These are phyloP conservation scores for Atherinomorus stipes DNA, from an alignment of 2,113 vertebrate species.

Conservation along the genomic window DNA sequence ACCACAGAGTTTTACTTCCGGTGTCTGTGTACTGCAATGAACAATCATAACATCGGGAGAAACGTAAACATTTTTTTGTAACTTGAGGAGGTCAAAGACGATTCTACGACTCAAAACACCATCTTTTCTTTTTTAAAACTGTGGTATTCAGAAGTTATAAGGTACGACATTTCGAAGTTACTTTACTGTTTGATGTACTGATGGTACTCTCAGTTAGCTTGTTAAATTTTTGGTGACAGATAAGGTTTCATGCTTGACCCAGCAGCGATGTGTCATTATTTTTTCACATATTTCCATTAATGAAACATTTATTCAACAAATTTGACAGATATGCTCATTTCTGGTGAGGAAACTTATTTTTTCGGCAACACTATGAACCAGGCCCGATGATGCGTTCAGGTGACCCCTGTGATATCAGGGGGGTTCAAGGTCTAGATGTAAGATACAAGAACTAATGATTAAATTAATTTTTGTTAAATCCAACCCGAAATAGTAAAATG, in stretches of 20 bases:
- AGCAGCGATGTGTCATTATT: no score
- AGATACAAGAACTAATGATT: no score
- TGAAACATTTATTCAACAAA: no score
- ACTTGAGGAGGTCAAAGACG: neutral
- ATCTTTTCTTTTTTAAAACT: neutral
- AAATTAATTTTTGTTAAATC: no score
- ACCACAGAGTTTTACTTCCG: neutral
- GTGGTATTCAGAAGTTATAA: neutral
- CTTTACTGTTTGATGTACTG: slow-evolving; percentile 6
- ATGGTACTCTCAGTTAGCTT: slow-evolving; percentile 6
- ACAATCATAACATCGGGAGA: neutral
- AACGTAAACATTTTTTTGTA: neutral
- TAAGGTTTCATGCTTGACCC: no score
- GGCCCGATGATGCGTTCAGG: slow-evolving; percentile 34
- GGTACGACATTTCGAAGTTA: slow-evolving; percentile 35
- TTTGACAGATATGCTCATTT: neutral
- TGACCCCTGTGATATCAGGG: neutral
- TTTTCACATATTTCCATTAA: no score
- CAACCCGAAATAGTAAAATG: no score
- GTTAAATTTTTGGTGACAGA: neutral
- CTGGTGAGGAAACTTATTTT: neutral
- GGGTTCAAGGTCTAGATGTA: no score
- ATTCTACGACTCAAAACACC: neutral
- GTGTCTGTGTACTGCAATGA: neutral
- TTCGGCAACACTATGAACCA: neutral